These are phyloP conservation scores for Azorinus chamasolen DNA, from an alignment of 2,888 invertebrate species.

Conservation along the genomic window DNA sequence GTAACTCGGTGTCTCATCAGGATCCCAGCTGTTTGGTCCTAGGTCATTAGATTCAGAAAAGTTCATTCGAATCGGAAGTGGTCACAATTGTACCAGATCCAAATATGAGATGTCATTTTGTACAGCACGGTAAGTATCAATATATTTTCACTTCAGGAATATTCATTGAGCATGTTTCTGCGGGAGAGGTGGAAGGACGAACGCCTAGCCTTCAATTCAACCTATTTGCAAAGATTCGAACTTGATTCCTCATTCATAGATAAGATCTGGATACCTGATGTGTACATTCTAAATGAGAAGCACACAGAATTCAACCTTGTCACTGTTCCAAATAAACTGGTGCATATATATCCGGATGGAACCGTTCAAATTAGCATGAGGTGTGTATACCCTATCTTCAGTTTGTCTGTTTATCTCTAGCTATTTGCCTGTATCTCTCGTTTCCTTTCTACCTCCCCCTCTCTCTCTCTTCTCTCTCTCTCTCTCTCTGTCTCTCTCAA, in stretches of 20 bases:
- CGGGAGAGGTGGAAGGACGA: slow-evolving; percentile 50
- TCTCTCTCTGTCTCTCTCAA: not conserved
- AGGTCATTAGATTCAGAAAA: too few species aligned
- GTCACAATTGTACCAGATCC: too few species aligned
- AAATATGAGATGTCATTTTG: too few species aligned
- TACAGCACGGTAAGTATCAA: too few species aligned
- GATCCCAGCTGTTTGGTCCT: too few species aligned
- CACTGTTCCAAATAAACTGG: slow-evolving; percentile 49
- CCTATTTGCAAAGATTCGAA: slow-evolving; percentile 23
- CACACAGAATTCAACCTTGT: slow-evolving; percentile 41
- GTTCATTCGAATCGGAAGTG: too few species aligned
- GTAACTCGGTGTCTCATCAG: too few species aligned
- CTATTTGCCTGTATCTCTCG: too few species aligned
- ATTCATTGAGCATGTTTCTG: slow-evolving; percentile 56
- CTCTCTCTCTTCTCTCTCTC: not conserved
- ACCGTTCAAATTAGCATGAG: slow-evolving; percentile 49
- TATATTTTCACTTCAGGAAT: slow-evolving; percentile 53
- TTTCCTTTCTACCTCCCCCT: not conserved
- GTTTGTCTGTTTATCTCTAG: too few species aligned
- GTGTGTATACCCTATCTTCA: not conserved
- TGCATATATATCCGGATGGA: slow-evolving; percentile 55
- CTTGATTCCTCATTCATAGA: slow-evolving; percentile 24
- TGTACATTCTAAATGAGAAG: slow-evolving; percentile 51
- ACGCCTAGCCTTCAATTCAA: slow-evolving; percentile 17
- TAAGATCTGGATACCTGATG: slow-evolving; percentile 48